These are phyloP conservation scores for Siniperca chuatsi DNA, from an alignment of 2,113 vertebrate species.

Conservation along the genomic window DNA sequence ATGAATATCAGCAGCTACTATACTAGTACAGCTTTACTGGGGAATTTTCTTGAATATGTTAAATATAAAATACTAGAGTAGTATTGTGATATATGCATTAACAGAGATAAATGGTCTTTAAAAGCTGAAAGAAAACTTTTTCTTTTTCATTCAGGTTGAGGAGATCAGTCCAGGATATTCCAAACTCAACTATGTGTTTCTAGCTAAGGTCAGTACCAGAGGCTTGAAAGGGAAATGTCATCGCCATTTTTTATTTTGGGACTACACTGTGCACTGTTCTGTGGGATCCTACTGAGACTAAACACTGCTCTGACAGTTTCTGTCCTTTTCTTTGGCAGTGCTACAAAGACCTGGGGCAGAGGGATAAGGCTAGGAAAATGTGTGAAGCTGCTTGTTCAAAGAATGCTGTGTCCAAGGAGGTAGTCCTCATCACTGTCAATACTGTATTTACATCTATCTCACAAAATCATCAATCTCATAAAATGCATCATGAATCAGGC, in stretches of 20 bases:
- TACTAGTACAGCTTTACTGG: not conserved
- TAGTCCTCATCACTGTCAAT: conserved; percentile 66
- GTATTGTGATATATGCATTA: not conserved
- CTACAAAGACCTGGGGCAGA: conserved; percentile 90
- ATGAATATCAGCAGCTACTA: not conserved
- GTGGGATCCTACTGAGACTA: not conserved
- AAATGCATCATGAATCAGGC: not conserved
- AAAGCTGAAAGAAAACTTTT: not conserved
- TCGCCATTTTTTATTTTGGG: not conserved
- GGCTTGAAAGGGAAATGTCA: not conserved
- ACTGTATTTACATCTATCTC: not conserved
- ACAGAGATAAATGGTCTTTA: not conserved
- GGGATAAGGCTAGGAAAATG: conserved; percentile 84
- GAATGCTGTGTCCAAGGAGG: conserved; percentile 89
- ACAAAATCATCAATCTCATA: too few species aligned
- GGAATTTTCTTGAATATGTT: not conserved
- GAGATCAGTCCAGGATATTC: conserved; percentile 93
- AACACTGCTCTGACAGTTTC: not conserved
- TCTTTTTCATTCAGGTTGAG: conserved; percentile 86
- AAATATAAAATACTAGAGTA: not conserved
- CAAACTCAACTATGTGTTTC: conserved; percentile 92
- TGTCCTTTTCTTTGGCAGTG: conserved; percentile 84
- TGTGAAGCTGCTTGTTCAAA: conserved; percentile 88
- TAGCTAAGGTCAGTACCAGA: conserved; percentile 90
- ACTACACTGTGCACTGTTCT: not conserved